Conservation (phyloP, 2,888 invertebrate genomes). For the Eupithecia abbreviata region DNA sequence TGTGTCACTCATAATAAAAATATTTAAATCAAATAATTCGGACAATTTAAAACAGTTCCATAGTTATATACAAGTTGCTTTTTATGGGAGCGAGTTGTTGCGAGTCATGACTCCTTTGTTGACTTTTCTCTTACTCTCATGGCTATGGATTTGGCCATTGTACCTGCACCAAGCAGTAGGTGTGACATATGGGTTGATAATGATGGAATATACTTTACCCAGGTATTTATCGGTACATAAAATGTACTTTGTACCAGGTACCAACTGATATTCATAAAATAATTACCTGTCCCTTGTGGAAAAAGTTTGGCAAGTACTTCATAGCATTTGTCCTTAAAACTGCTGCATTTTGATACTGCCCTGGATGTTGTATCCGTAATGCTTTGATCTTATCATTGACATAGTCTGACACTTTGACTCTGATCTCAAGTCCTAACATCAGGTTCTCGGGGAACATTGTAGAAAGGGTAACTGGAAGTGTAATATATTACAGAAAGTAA, state of each 20-base stretch:
- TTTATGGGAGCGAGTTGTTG: no score
- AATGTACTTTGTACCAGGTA: neutral
- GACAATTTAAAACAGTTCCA: no score
- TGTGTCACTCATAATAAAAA: neutral
- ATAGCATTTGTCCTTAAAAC: slow-evolving; percentile 98
- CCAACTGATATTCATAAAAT: neutral
- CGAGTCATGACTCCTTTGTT: no score
- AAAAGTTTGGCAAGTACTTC: slow-evolving; percentile 99
- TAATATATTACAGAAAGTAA: neutral
- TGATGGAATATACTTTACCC: neutral
- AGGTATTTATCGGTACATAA: neutral
- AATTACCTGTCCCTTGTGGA: slow-evolving; percentile 94
- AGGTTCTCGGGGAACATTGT: slow-evolving; percentile 94
- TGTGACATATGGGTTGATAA: neutral
- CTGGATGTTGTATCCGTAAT: slow-evolving; percentile 88
- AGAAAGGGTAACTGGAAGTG: slow-evolving; percentile 90
- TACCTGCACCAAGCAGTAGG: neutral
- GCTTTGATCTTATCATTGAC: slow-evolving; percentile 97
- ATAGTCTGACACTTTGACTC: slow-evolving; percentile 99
- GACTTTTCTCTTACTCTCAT: no score
- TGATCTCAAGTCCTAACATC: slow-evolving; percentile 97
- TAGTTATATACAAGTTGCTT: no score
- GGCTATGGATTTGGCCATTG: no score
- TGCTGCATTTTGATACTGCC: slow-evolving; percentile 95
- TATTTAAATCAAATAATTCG: no score